Percentiles rank a stretch among this genome's conserved stretches.
These are phyloP conservation scores for Zaprionus camerounensis DNA, from an alignment of 1,140 invertebrate genomes.

Conservation along the genomic window DNA sequence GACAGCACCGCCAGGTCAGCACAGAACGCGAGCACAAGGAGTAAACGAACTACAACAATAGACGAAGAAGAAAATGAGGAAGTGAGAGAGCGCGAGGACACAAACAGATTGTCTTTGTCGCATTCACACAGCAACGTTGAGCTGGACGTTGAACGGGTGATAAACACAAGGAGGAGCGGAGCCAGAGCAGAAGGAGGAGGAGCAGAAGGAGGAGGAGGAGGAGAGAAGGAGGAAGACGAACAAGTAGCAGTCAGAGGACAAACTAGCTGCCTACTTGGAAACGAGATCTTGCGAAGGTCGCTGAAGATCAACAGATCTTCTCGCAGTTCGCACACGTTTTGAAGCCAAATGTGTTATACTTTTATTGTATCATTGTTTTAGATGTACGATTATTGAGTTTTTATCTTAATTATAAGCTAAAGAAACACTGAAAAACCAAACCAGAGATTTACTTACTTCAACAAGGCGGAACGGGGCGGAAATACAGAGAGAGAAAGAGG, in stretches of 20 bases:
- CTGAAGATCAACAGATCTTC: conserved; percentile 37
- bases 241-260: conserved; percentile 70
- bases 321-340: conserved; percentile 63
- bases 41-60: conserved; percentile 33
- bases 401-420: conserved; percentile 81
- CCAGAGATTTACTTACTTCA: conserved; percentile 25
- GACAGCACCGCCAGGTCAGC: conserved; percentile 30
- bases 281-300: conserved; percentile 62
- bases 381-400: conserved; percentile 56
- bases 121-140: conserved; percentile 72
- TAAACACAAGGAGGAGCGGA: conserved; percentile 51
- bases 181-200: conserved; percentile 52
- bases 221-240: conserved; percentile 17
- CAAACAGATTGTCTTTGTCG: conserved; percentile 55
- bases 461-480: conserved; percentile 13
- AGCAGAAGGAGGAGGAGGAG: conserved; percentile 41
- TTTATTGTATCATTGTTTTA: conserved; percentile 71
- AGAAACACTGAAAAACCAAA: conserved; percentile 67
- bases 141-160: conserved; percentile 80
- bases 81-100: conserved; percentile 46
- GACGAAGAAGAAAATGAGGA: conserved; percentile 46
- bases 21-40: conserved; percentile 78
- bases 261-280: conserved; percentile 69
- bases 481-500: background rate
- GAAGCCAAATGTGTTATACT: conserved; percentile 83